phyloP scores from a whole-genome alignment of 2,888 invertebrate genomes.

The Himalopsyche tibetana region DNA sequence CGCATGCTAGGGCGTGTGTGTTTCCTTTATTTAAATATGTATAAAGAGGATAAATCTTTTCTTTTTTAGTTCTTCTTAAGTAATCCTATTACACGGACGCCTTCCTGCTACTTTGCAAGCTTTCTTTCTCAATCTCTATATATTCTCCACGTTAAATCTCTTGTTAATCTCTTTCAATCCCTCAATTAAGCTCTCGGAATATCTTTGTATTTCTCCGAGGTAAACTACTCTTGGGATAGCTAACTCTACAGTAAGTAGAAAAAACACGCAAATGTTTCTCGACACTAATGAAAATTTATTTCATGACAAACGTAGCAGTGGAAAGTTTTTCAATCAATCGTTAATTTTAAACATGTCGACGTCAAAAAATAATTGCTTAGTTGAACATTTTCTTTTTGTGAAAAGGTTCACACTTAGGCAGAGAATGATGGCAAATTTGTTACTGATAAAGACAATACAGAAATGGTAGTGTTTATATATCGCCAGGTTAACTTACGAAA shows the following conservation, averaged over 20 bases:
- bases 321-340: constrained; percentile 25
- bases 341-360: neutral
- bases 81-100: constrained; percentile 14
- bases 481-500: no score
- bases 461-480: no score
- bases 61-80: neutral
- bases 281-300: constrained; percentile 23
- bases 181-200: constrained; percentile 7
- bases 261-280: neutral
- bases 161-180: constrained; percentile 45
- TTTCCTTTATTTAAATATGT: neutral
- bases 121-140: neutral
- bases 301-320: neutral
- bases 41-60: neutral
- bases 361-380: neutral
- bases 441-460: no score
- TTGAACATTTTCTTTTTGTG: no score
- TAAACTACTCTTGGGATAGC: neutral
- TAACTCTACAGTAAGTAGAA: neutral
- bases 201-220: constrained; percentile 35
- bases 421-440: no score
- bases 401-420: no score
- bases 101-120: constrained; percentile 12
- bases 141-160: constrained; percentile 3
- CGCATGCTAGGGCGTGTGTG: no score